Evolutionary conservation across 2,888 invertebrate genomes (phyloP).

Genomic region (Ligdia adustata): DNA sequence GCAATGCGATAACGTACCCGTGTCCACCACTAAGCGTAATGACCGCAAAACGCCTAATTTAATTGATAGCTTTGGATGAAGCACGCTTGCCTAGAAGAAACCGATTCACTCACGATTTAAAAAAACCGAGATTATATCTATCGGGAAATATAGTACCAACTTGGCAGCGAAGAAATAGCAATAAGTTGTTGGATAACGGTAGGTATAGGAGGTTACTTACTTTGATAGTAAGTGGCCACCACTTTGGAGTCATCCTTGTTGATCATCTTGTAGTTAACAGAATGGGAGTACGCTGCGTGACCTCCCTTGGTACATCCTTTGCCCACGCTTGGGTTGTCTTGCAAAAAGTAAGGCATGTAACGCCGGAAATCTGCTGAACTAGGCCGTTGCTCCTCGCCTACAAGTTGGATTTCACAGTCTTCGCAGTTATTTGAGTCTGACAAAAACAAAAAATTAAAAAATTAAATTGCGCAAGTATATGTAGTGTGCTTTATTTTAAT

Average conservation of each 20-base stretch:
- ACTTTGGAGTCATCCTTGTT: conserved; percentile 77
- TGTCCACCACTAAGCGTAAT: no score
- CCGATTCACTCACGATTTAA: no score
- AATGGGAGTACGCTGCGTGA: conserved; percentile 92
- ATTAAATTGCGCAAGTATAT: no score
- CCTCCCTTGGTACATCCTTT: conserved; percentile 92
- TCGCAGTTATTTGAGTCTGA: conserved; percentile 52
- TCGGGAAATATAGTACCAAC: no score
- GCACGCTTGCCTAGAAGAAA: no score
- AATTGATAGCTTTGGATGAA: no score
- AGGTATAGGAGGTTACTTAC: neutral
- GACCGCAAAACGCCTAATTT: no score
- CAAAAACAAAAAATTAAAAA: neutral
- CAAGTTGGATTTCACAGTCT: conserved; percentile 77
- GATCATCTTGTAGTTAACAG: conserved; percentile 84
- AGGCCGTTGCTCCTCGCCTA: conserved; percentile 85
- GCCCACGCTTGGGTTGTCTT: conserved; percentile 86
- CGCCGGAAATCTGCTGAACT: conserved; percentile 85
- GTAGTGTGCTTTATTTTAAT: no score
- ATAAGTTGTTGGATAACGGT: no score
- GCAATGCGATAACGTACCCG: no score
- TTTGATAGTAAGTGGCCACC: conserved; percentile 92
- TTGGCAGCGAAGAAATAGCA: no score
- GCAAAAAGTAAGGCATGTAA: conserved; percentile 91
- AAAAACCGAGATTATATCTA: no score